Conservation (phyloP, 2,888 invertebrate genomes). For the Lepidocyrtinus sp. region DNA sequence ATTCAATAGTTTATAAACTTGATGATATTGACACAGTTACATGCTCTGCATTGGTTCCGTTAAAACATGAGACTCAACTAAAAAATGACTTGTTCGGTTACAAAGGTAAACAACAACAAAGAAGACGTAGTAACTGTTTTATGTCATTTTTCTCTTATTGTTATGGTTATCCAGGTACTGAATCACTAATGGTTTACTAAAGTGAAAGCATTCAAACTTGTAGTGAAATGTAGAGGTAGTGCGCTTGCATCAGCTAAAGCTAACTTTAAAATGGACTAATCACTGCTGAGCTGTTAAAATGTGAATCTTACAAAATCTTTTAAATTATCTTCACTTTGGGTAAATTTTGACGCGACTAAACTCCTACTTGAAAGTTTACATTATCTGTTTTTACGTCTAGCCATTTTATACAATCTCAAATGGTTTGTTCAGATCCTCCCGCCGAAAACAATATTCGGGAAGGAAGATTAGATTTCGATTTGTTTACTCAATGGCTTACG, state of each 20-base stretch:
- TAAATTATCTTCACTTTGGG: background rate
- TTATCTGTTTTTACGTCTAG: background rate
- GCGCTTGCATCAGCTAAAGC: background rate
- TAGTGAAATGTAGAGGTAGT: background rate
- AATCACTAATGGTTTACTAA: conserved; percentile 44
- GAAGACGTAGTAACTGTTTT: background rate
- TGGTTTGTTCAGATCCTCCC: background rate
- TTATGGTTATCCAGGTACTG: conserved; percentile 39
- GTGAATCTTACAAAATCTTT: too few species aligned
- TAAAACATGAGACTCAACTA: too few species aligned
- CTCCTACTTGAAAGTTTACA: too few species aligned
- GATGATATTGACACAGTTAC: too few species aligned
- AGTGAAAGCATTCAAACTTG: conserved; percentile 27
- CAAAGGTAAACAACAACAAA: conserved; percentile 1
- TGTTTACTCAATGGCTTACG: background rate
- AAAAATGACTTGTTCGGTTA: too few species aligned
- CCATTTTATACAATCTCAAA: conserved; percentile 4
- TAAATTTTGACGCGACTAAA: too few species aligned
- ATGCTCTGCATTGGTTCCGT: too few species aligned
- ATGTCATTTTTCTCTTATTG: conserved; percentile 1
- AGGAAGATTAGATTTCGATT: background rate
- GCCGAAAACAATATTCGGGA: background rate
- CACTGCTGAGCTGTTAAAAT: too few species aligned
- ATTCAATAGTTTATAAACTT: too few species aligned
- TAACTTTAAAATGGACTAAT: too few species aligned